Evolutionary conservation across 1,140 invertebrate species (phyloP), one percentile per base, ranked within the genome.

Genomic region (Procambarus clarkii): DNA sequence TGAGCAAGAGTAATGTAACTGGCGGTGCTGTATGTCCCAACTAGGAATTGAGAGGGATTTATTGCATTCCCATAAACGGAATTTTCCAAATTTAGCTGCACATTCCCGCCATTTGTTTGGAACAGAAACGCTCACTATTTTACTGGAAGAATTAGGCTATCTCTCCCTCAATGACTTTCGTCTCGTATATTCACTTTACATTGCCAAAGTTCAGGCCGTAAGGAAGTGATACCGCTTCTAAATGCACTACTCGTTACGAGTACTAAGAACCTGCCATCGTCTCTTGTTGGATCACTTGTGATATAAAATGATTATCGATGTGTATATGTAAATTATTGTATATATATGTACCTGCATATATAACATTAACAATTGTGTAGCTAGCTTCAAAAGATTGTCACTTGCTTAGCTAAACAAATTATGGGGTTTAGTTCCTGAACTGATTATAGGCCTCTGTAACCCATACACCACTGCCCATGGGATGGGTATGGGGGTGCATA

Each of bases 261-360:
- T 34, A 74, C n/a, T 34, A 74, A 8, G 24, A 74, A 74, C 7
- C 69, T 69, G 15, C 64, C 13, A 8, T 9, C 4, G 50, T 34
- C 34, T 34, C 34, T 34, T 34, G 34, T 34, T 34, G 34, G 34
- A 34, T 34, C 34, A 34, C 34, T 34, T 34, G 34, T 34, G 34
- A 34, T 34, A 34, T 34, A 34, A 34, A 34, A 34, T 0, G 34
- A 34, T 34, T 50, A 80, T 80, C 48, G 48, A 80, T 80, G 50
- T 50, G 50, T 50, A 80, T 80, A 80, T 80, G 50, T 80, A 80
- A n/a, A 80, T 80, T 50, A 21, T 11, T 50, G 21, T 80, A 15
- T 34, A 46, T 34, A 15, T 77, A 46, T 34, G 4, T 77, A 46
- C 21, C 9, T 77, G 24, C 34, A 15, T 77, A 18, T 77, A 46